Evolutionary conservation across 2,888 invertebrate genomes (phyloP), one percentile per base, ranked within the genome.

Genomic region (Digitonthophagus gazella): DNA sequence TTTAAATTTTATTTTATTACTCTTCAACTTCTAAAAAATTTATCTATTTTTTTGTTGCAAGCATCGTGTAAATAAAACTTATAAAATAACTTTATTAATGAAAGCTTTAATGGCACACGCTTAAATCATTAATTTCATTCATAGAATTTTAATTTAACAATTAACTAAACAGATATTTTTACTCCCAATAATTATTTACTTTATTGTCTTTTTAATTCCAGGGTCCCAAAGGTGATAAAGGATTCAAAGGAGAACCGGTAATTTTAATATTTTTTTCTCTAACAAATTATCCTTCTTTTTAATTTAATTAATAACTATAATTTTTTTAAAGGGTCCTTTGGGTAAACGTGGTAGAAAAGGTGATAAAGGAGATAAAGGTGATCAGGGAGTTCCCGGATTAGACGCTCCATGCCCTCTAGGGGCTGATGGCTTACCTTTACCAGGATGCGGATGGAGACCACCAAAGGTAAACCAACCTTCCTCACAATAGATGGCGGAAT

Each of bases 401-500:
- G 98, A 98, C 85, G 98, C 98, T 58, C 98, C 98, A n/a, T 98
- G 98, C 86, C 98, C 98, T 74, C 86, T 97, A 69, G 98, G 97
- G 69, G 90, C 93, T 65, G 97, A 98, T 84, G 98, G 98, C 72
- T 87, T 98, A 79, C 98, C 98, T 72, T 85, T 98, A 78, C 95
- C 97, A 67, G 97, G 97, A 78, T 98, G 98, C 84, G 96, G 96
- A 77, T 96, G 95, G 95, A 87, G 93, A 83, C 92, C 94, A 76
- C 90, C 91, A 77, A 93, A 93, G 90, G 93, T 93, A 89, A 19
- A 19, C 2, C 28, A 1, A 61, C 18, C n/a, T n/a, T n/a, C n/a
- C 18, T 19, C 15, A 61, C 0, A 4, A 18, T 16, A 61, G 18
- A 18, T 61, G 61, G 19, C 14, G 16, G 16, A 15, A n/a, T 44